Evolutionary conservation across 2,888 invertebrate species (phyloP), one percentile per base, ranked within the genome.

Genomic region (Neelides folsomi): DNA sequence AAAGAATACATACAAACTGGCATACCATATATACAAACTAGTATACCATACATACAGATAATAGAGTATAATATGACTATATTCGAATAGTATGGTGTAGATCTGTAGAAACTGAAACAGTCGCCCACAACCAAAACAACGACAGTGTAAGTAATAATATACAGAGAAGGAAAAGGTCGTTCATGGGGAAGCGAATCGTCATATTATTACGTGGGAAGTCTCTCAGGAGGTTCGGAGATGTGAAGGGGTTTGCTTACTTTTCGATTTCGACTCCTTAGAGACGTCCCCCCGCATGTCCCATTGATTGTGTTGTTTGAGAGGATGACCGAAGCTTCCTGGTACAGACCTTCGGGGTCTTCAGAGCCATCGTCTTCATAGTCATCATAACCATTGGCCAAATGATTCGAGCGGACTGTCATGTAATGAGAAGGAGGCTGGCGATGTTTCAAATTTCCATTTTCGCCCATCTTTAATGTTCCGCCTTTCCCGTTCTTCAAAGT

Each of bases 341-440:
- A 55, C 36, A 58, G 45, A 44, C 57, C 57, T 38, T 60, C 58
- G 40, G 27, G 27, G 7, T 27, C 27, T 27, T 27, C 27, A 5
- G 27, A 27, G 27, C 51, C 53, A 13, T 13, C 49, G 16, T 46
- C 53, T 19, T 47, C 51, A 36, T 51, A 55, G 39, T 58, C 51
- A 15, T 45, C 51, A 50, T 41, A 38, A 16, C 56, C 56, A 12
- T 52, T 53, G 20, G 58, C 58, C 42, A 63, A 52, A 38, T 59
- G 60, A 46, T 63, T 63, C n/a, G 59, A 56, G 16, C 62, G 52
- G 36, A 63, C 47, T 1, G 59, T 63, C 47, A 63, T 27, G 27
- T 27, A 27, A 27, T 27, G 27, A 27, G 27, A 27, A 3, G 27
- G 27, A 27, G 27, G 37, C 20, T 7, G 48, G 19, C n/a, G n/a